Evolutionary conservation across 2,113 vertebrate genomes (phyloP), one percentile per base, ranked within the genome.

Genomic region (Chloroceryle aenea): DNA sequence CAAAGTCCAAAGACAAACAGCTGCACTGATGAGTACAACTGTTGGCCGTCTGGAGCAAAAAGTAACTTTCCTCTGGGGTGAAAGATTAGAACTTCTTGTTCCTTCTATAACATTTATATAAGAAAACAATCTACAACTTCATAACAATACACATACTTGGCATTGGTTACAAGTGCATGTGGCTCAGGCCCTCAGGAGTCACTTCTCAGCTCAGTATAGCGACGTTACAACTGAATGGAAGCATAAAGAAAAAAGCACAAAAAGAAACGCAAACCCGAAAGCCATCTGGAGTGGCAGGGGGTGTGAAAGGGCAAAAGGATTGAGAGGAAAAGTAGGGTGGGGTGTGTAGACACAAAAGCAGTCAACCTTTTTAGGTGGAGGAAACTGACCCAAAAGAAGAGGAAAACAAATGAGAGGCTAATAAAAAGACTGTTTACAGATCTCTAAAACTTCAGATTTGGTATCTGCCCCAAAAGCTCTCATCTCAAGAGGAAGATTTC

Each of bases 61-160:
- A 89, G 81, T 17, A 69, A 63, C 64, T 83, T 80, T 66, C 34
- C 93, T 95, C 90, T 94, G 52, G 95, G 72, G 52, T 86, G 79
- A 22, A 62, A 84, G 67, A 90, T 56, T 75, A 93, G 95, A 93
- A 96, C 95, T 92, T 94, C 36, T 88, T 72, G 92, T 94, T 88
- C 92, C 50, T 92, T 94, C 71, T 83, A 22, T 14, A 80, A 52
- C 47, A 36, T 45, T 91, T 76, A 55, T 20, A 53, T 42, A 96
- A 79, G 42, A 94, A 95, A 96, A 89, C 69, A 94, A 84, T 80
- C 68, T 61, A 81, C 72, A 42, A 61, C 56, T 30, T 55, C 50
- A 8, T 26, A 88, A 96, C 83, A 94, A 92, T 84, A 87, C 76
- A 71, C 25, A 67, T 48, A 85, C 53, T 89, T 85, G 50, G 73